Conservation (phyloP, 2,888 invertebrate species). For the Sialis fuliginosa region DNA sequence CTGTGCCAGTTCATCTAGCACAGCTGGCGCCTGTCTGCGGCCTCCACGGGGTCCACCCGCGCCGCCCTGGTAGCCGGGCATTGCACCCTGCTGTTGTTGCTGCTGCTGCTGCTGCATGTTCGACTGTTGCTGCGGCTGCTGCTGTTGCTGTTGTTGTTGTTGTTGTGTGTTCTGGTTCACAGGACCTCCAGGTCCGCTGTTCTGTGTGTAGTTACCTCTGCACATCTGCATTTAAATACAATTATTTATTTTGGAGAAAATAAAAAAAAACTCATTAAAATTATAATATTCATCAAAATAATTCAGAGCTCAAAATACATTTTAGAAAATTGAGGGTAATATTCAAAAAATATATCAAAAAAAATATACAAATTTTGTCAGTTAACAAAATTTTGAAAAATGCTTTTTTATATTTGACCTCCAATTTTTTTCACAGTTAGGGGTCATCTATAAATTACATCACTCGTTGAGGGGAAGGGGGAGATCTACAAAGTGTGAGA, state of each 20-base stretch:
- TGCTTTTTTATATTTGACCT: no score
- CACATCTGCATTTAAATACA: constrained; percentile 20
- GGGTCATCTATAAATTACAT: no score
- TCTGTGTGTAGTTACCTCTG: constrained; percentile 23
- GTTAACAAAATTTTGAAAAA: no score
- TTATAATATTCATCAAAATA: no score
- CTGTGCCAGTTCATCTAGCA: constrained; percentile 33
- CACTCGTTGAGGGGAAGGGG: no score
- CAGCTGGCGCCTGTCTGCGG: constrained; percentile 17
- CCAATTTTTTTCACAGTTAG: no score
- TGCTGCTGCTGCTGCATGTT: constrained; percentile 2
- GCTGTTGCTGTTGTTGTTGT: constrained; percentile 13
- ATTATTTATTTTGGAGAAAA: not conserved
- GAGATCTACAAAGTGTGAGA: no score
- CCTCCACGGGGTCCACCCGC: constrained; percentile 26
- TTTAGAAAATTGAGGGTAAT: no score
- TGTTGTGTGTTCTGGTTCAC: constrained; percentile 3
- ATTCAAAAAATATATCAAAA: no score
- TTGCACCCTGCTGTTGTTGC: constrained; percentile 13
- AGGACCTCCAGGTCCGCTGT: constrained; percentile 13
- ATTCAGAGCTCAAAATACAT: no score
- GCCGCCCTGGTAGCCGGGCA: constrained; percentile 25
- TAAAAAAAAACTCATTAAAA: not conserved
- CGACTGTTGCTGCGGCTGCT: not conserved
- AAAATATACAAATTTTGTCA: no score